Evolutionary conservation across 2,797 vertebrate species (phyloP), one percentile per base, ranked within the genome.

Genomic region (Podarcis siculus): DNA sequence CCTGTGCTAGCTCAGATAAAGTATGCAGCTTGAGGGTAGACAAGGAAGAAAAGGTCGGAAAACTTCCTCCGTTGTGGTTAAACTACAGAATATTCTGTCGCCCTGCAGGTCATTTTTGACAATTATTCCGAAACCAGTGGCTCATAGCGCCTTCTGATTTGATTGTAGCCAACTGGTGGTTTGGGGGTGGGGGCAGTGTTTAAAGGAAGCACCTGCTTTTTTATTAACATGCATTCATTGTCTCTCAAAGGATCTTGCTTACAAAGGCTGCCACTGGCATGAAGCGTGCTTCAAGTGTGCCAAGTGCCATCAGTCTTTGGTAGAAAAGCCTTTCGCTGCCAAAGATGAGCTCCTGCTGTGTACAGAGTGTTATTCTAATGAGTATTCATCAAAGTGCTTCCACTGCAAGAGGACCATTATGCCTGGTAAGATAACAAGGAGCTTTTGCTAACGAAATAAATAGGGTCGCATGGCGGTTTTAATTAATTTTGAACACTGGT

Each of bases 261-360:
- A 99, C 89, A 99, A 99, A 96, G 98, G 98, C 91, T 97, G 93
- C 15, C 99, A 99, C 94, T 99, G 98, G 98, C 99, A 99, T 1
- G 98, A 99, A 88, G 89, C 95, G 4, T 99, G 99, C 95, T 99
- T 99, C 96, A 98, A 96, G 45, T 99, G 99, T 91, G 97, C 96
- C 93, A 98, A 98, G 94, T 99, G 98, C 94, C 95, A 94, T 86
- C 95, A 96, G 72, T 98, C 98, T 0, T 95, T 99, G 93, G 98
- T 98, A 93, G 99, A 99, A 95, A 99, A 99, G 92, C 98, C 99
- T 0, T 99, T 99, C 87, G 97, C 98, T n/a, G 98, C 97, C 94
- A 99, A 99, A 96, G 98, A 99, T 0, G 98, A 99, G 78, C 94
- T 97, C 90, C 94, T 99, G 92, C 97, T 99, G 79, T 99, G 99